Conservation (phyloP, 2,113 vertebrate genomes). For the Callipepla californica region DNA sequence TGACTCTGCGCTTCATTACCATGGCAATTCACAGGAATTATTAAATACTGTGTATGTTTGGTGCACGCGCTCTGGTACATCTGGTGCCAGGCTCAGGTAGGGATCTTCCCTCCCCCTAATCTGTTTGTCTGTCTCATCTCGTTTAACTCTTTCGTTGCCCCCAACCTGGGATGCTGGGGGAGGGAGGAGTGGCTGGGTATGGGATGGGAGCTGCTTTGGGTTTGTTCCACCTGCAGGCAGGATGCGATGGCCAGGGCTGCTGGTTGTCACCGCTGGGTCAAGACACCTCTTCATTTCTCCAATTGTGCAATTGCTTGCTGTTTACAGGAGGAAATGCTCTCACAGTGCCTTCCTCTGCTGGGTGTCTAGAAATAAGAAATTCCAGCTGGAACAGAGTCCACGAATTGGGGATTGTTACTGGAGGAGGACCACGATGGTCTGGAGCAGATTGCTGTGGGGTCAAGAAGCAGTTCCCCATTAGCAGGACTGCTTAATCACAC, state of each 20-base stretch:
- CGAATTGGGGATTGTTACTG: background rate
- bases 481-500: background rate
- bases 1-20: slow-evolving; percentile 57
- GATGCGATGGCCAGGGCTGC: background rate
- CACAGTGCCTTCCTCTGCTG: background rate
- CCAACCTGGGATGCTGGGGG: background rate
- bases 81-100: slow-evolving; percentile 45
- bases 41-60: slow-evolving; percentile 61
- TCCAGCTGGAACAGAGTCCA: background rate
- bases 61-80: background rate
- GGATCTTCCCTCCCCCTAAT: slow-evolving; percentile 1
- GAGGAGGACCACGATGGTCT: background rate
- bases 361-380: background rate
- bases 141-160: slow-evolving; percentile 26
- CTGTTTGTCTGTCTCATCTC: background rate
- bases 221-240: background rate
- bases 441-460: background rate
- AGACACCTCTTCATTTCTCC: background rate
- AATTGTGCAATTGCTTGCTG: background rate
- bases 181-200: background rate
- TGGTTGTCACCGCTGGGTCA: background rate
- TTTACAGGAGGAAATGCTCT: background rate
- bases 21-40: slow-evolving; percentile 67
- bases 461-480: background rate
- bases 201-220: rapidly evolving